Evolutionary conservation across 2,113 vertebrate genomes (phyloP), one percentile per base, ranked within the genome.

Genomic region (Glaucomys volans): DNA sequence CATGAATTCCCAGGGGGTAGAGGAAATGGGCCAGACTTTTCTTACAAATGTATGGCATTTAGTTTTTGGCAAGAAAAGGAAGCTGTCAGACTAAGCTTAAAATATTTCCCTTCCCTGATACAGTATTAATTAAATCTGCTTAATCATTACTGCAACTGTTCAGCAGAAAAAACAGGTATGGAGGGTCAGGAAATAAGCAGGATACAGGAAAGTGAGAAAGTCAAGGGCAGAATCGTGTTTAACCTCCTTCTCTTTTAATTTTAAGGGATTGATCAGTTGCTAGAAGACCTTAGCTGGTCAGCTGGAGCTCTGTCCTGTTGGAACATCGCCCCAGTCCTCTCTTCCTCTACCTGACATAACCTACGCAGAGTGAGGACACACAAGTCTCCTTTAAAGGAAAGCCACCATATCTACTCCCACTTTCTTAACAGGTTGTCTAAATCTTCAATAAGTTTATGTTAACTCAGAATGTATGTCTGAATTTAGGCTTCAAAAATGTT

Each of bases 401-500:
- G 35, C 28, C 59, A 44, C 83, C 37, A 0, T 17, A 30, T 74
- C 32, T 74, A 71, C 83, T 32, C 76, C 95, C 80, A 95, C 83
- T 97, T 97, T 95, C 82, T 72, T 95, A 71, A 24, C 92, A 97
- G 72, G 32, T 67, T 98, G 35, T 90, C 94, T 81, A 95, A n/a
- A 72, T 95, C 96, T 75, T 87, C 91, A 44, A 24, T 95, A 91
- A 80, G 83, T 97, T 95, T 97, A 91, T 96, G 93, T 96, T 95
- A 93, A 69, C 90, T 87, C 79, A 89, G 79, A 98, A 97, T 95
- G 89, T 89, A 96, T 94, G 96, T 96, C 50, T 96, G 80, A 96
- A 97, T 97, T 98, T 97, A 97, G 97, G 50, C 85, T 96, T 97
- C 50, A 89, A 87, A 97, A 81, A 54, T 90, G 47, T 97, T 97